phyloP scores from a whole-genome alignment of 1,140 invertebrate genomes.

The Venustaconcha ellipsiformis region DNA sequence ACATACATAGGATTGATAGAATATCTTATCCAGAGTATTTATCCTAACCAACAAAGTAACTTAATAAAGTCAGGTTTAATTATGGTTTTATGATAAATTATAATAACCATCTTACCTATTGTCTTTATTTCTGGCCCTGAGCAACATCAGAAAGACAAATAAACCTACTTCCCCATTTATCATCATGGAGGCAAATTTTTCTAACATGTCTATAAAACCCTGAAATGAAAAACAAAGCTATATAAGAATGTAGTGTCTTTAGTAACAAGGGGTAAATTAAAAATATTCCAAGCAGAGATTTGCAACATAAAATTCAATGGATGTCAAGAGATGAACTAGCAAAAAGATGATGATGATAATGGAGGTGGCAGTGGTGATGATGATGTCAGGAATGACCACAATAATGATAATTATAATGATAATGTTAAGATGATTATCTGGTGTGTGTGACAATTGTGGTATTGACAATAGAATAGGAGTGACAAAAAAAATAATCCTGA shows the following conservation, averaged over 20 bases:
- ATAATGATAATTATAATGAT: too few relatives aligned
- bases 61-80: too few relatives aligned
- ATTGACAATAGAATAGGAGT: too few relatives aligned
- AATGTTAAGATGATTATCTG: too few relatives aligned
- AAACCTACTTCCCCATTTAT: conserved; percentile 54
- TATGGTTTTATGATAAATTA: neutral
- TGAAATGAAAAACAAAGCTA: conserved; percentile 16
- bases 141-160: conserved; percentile 56
- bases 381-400: too few relatives aligned
- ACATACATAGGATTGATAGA: too few relatives aligned
- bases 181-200: conserved; percentile 57
- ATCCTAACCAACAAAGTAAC: too few relatives aligned
- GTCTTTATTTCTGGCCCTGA: conserved; percentile 31
- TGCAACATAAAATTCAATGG: neutral
- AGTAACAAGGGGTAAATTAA: neutral
- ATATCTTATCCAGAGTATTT: too few relatives aligned
- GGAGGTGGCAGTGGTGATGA: too few relatives aligned
- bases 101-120: conserved; percentile 31
- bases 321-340: neutral
- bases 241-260: neutral
- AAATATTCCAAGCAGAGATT: neutral
- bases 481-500: too few relatives aligned
- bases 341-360: neutral
- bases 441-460: too few relatives aligned
- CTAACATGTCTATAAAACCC: conserved; percentile 60